Conservation (phyloP, 2,113 vertebrate species). For the Xyrauchen texanus region DNA sequence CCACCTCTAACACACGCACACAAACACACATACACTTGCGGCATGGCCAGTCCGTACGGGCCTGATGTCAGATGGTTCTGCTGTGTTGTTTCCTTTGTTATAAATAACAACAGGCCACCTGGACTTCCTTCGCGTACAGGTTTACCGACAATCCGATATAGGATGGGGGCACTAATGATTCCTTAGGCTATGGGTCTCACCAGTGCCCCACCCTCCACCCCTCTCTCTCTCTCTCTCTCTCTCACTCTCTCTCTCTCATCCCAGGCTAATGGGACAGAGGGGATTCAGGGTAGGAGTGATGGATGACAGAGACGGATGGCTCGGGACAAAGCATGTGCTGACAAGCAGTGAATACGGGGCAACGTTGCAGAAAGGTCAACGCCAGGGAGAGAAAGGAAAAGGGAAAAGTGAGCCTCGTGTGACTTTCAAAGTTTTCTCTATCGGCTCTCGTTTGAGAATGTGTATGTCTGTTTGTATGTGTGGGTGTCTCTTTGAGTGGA, state of each 20-base stretch:
- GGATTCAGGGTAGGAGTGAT: constrained; percentile 89
- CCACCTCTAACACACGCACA: constrained; percentile 49
- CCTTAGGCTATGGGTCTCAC: constrained; percentile 82
- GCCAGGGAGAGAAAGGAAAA: constrained; percentile 51
- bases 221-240: constrained; percentile 52
- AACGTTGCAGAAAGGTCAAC: constrained; percentile 94
- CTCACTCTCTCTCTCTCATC: constrained; percentile 76
- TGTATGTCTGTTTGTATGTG: constrained; percentile 26
- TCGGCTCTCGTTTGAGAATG: constrained; percentile 41
- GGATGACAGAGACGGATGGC: constrained; percentile 93
- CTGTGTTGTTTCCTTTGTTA: constrained; percentile 94
- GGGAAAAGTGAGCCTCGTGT: constrained; percentile 69
- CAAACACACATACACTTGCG: constrained; percentile 49
- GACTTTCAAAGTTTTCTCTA: constrained; percentile 85
- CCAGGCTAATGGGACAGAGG: constrained; percentile 90
- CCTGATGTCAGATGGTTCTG: constrained; percentile 86
- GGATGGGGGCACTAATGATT: constrained; percentile 88
- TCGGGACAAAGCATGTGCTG: constrained; percentile 87
- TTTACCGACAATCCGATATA: constrained; percentile 49
- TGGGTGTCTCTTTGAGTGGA: no score
- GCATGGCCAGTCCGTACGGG: constrained; percentile 77
- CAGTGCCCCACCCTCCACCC: constrained; percentile 21
- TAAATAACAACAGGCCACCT: constrained; percentile 99
- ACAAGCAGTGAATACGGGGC: constrained; percentile 90
- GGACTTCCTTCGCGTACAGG: constrained; percentile 81